These are phyloP conservation scores for Nephila pilipes DNA, from an alignment of 1,140 invertebrate species.

Conservation along the genomic window DNA sequence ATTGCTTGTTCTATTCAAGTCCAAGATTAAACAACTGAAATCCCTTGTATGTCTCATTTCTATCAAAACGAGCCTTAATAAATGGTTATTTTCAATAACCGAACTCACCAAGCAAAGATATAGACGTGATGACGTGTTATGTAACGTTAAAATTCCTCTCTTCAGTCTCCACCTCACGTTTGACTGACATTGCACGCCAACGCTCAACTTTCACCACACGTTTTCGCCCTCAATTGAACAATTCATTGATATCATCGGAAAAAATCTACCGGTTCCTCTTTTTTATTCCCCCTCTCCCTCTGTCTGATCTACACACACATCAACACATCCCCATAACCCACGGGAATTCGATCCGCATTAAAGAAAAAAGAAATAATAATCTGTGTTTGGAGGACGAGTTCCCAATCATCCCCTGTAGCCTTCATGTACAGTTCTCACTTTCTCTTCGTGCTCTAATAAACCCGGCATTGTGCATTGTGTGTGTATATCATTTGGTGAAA, in stretches of 20 bases:
- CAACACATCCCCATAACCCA: conserved; percentile 24
- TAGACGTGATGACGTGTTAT: neutral
- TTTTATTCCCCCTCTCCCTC: neutral
- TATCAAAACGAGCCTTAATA: too few relatives aligned
- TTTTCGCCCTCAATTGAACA: conserved; percentile 33
- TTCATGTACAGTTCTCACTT: conserved; percentile 17
- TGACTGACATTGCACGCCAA: conserved; percentile 35
- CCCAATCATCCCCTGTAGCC: conserved; percentile 38
- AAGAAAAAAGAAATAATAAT: neutral
- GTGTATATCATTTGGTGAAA: neutral
- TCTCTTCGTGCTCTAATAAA: conserved; percentile 63
- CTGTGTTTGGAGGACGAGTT: conserved; percentile 33
- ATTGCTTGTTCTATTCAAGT: too few relatives aligned
- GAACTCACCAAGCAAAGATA: too few relatives aligned
- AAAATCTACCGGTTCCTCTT: conserved; percentile 35
- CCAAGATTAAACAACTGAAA: too few relatives aligned
- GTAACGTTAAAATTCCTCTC: neutral
- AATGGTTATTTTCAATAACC: too few relatives aligned
- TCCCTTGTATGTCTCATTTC: too few relatives aligned
- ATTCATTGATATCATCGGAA: conserved; percentile 58
- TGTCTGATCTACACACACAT: neutral
- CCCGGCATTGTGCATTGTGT: conserved; percentile 67
- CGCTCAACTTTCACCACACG: conserved; percentile 42
- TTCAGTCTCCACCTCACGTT: conserved; percentile 16
- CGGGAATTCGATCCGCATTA: conserved; percentile 25